Conservation (phyloP, 2,888 invertebrate genomes). For the Plebejus argus region DNA sequence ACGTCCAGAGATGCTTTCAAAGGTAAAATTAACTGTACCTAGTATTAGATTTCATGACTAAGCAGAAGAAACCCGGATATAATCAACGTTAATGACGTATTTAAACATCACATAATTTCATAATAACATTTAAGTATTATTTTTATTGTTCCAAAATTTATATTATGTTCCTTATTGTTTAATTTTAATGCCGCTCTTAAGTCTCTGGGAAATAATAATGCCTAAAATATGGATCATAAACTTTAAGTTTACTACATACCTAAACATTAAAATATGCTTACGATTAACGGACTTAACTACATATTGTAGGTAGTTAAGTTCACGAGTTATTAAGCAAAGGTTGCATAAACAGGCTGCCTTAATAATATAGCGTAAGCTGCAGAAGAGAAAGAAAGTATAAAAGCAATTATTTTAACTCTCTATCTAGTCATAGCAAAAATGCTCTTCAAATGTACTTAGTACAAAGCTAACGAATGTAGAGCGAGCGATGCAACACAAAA, state of each 20-base stretch:
- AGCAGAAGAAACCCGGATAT: not conserved
- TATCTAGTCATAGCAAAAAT: not conserved
- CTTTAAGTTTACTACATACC: not conserved
- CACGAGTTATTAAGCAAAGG: not conserved
- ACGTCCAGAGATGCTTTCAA: not conserved
- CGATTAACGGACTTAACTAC: not conserved
- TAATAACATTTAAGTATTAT: not conserved
- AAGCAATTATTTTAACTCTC: not conserved
- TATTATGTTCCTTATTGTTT: not conserved
- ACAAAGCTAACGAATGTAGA: not conserved
- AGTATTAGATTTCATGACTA: not conserved
- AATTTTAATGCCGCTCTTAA: conserved; percentile 1
- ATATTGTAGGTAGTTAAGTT: not conserved
- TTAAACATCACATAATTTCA: not conserved
- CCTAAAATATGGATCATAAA: conserved; percentile 9
- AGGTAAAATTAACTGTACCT: not conserved
- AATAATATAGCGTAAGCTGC: no score
- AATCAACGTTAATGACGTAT: conserved; percentile 1
- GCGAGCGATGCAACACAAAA: not conserved
- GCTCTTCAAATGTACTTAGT: not conserved
- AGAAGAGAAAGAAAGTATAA: not conserved
- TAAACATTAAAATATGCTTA: not conserved
- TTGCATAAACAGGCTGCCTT: not conserved
- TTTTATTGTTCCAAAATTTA: not conserved
- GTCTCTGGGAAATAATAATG: not conserved